These are phyloP conservation scores for Scaptomyza flava DNA, from an alignment of 2,888 invertebrate genomes.

Conservation along the genomic window DNA sequence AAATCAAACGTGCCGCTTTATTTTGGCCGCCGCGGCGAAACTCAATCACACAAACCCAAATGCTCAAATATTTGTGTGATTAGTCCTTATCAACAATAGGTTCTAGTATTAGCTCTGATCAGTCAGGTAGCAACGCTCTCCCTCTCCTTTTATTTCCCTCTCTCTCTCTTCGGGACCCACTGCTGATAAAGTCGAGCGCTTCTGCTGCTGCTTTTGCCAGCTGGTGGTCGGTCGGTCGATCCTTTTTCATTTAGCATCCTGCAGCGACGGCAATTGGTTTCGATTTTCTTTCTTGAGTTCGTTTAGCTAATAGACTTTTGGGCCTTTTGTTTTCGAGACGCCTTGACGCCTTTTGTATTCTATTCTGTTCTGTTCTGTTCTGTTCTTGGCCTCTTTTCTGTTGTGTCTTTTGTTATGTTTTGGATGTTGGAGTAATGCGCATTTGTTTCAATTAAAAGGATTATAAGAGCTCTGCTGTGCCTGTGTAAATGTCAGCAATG, in stretches of 20 bases:
- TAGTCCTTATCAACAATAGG: slow-evolving; percentile 78
- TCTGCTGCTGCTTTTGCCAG: slow-evolving; percentile 30
- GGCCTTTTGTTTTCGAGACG: slow-evolving; percentile 73
- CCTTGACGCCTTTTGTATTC: slow-evolving; percentile 78
- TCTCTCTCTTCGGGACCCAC: slow-evolving; percentile 55
- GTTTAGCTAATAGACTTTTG: slow-evolving; percentile 62
- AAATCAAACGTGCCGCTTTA: slow-evolving; percentile 70
- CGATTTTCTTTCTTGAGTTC: slow-evolving; percentile 45
- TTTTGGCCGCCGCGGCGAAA: slow-evolving; percentile 53
- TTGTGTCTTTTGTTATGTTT: slow-evolving; percentile 40
- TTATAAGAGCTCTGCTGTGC: slow-evolving; percentile 45
- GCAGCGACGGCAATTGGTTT: slow-evolving; percentile 74
- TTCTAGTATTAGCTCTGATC: slow-evolving; percentile 22
- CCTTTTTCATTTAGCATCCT: slow-evolving; percentile 75
- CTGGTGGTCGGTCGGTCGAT: slow-evolving; percentile 64
- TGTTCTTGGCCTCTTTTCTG: slow-evolving; percentile 18
- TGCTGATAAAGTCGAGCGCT: slow-evolving; percentile 74
- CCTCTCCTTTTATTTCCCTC: not conserved
- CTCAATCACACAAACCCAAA: slow-evolving; percentile 65
- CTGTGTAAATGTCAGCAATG: slow-evolving; percentile 47
- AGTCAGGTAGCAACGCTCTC: slow-evolving; percentile 39
- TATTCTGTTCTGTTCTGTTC: slow-evolving; percentile 19
- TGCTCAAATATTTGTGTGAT: slow-evolving; percentile 83
- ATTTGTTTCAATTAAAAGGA: slow-evolving; percentile 80
- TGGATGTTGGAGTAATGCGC: slow-evolving; percentile 50